These are phyloP conservation scores for Taenioides sp. DNA, from an alignment of 2,797 vertebrate species.

Conservation along the genomic window DNA sequence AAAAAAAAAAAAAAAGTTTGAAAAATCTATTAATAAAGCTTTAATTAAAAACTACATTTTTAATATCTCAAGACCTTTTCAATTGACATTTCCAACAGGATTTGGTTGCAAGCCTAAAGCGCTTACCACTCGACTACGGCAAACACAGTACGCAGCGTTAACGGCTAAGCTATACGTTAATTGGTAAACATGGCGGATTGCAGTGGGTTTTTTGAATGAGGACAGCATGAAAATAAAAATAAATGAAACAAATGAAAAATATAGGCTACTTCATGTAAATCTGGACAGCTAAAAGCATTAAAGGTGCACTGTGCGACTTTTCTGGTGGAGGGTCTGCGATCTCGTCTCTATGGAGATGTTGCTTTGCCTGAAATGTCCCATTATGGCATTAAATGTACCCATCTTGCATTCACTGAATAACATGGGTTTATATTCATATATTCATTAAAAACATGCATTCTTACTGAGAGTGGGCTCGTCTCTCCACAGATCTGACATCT, in stretches of 20 bases:
- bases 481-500: too few species aligned
- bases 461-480: too few species aligned
- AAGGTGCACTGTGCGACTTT: too few species aligned
- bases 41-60: conserved; percentile 85
- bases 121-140: conserved; percentile 61
- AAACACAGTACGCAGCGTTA: conserved; percentile 59
- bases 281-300: background rate
- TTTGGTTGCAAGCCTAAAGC: conserved; percentile 76
- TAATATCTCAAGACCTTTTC: conserved; percentile 82
- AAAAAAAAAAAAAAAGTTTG: conserved; percentile 75
- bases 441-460: too few species aligned
- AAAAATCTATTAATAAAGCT: conserved; percentile 84
- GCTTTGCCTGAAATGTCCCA: too few species aligned
- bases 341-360: too few species aligned
- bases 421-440: too few species aligned
- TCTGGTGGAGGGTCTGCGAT: too few species aligned
- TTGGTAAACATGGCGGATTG: conserved; percentile 14
- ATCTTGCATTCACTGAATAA: too few species aligned
- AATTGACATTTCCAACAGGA: conserved; percentile 80
- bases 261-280: background rate
- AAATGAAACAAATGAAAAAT: background rate
- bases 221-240: background rate
- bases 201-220: background rate
- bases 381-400: too few species aligned
- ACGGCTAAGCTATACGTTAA: conserved; percentile 45